phyloP scores from a whole-genome alignment of 1,140 invertebrate species.

The Spodoptera frugiperda region DNA sequence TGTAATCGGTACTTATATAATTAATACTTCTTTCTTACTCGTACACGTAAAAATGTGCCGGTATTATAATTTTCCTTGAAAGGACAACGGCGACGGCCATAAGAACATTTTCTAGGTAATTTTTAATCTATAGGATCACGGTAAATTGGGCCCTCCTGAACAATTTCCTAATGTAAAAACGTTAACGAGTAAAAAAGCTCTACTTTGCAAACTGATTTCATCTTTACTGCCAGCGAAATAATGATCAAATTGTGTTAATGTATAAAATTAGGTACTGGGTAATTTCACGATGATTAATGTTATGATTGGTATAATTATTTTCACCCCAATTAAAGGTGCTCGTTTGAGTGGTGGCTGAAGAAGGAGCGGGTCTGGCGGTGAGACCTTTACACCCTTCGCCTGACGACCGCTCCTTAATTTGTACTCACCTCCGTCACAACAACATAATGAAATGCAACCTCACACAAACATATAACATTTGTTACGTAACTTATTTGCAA shows the following conservation, averaged over 20 bases:
- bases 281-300: slow-evolving; percentile 34
- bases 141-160: not conserved
- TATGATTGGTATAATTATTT: slow-evolving; percentile 41
- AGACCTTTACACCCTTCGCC: slow-evolving; percentile 8
- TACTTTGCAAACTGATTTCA: slow-evolving; percentile 12
- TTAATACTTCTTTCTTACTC: too few species aligned
- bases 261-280: slow-evolving; percentile 27
- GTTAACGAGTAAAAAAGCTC: slow-evolving; percentile 22
- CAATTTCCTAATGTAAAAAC: slow-evolving; percentile 30
- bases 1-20: slow-evolving; percentile 30
- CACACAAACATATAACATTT: not conserved
- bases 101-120: too few species aligned
- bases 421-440: slow-evolving; percentile 15
- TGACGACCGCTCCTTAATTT: slow-evolving; percentile 28
- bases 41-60: not conserved
- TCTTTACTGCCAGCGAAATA: slow-evolving; percentile 22
- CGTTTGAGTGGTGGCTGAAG: slow-evolving; percentile 20
- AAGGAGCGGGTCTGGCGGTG: slow-evolving; percentile 7
- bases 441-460: slow-evolving; percentile 34
- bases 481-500: too few species aligned
- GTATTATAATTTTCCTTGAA: not conserved
- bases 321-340: slow-evolving; percentile 42
- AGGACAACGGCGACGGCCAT: not conserved
- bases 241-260: slow-evolving; percentile 10
- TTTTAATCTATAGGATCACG: not conserved